Percentiles rank a stretch among this genome's conserved stretches.
phyloP scores from a whole-genome alignment of 2,797 vertebrate genomes.

The Petrocephalus sullivani region DNA sequence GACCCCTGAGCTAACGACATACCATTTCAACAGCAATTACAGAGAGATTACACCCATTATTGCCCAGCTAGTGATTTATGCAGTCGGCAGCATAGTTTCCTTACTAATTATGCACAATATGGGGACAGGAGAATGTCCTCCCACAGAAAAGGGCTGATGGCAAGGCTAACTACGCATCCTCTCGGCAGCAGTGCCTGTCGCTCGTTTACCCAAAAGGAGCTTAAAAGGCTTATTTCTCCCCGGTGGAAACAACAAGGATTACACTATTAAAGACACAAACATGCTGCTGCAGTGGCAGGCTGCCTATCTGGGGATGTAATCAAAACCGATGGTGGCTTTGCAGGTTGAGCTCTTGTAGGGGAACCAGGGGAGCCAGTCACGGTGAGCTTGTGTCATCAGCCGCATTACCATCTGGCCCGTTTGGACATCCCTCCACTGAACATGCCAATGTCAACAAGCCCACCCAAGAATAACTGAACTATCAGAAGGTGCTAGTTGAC shows the following conservation, averaged over 20 bases:
- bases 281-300: neutral
- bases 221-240: neutral
- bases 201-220: neutral
- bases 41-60: slow-evolving; percentile 23
- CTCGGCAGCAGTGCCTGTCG: neutral
- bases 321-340: neutral
- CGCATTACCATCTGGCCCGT: neutral
- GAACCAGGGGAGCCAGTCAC: neutral
- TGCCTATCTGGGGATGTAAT: neutral
- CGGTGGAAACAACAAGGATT: neutral
- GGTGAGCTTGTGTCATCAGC: neutral
- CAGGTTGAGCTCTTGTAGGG: neutral
- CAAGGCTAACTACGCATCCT: neutral
- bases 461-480: neutral
- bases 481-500: neutral
- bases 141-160: slow-evolving; percentile 2
- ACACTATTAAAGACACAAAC: neutral
- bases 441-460: neutral
- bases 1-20: slow-evolving; percentile 12
- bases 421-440: neutral
- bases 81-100: neutral
- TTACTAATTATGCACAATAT: slow-evolving; percentile 19
- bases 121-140: slow-evolving; percentile 5
- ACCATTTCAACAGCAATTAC: slow-evolving; percentile 22
- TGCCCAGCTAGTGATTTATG: slow-evolving; percentile 24